Evolutionary conservation across 2,888 invertebrate species (phyloP).

Genomic region (Brachycybe producta): DNA sequence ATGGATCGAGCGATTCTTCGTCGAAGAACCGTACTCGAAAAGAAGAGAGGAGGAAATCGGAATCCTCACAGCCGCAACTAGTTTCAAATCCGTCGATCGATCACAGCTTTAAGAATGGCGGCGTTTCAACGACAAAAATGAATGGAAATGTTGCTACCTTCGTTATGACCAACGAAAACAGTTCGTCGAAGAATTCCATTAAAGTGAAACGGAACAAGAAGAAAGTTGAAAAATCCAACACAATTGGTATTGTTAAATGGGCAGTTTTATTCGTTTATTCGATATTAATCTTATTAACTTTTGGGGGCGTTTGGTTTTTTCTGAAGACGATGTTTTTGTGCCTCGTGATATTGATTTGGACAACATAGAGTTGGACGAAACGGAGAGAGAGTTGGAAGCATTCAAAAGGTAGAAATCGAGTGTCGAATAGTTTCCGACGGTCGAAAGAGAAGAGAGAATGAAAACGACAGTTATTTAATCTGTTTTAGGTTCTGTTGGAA

Average conservation of each 20-base stretch:
- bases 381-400: constrained; percentile 67
- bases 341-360: constrained; percentile 66
- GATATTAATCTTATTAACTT: no score
- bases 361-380: constrained; percentile 61
- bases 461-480: background rate
- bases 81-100: no score
- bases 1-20: no score
- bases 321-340: constrained; percentile 58
- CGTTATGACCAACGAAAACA: background rate
- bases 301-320: no score
- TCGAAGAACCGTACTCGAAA: background rate
- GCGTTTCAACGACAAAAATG: background rate
- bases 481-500: constrained; percentile 53
- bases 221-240: no score
- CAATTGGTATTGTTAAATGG: no score
- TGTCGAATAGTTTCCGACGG: background rate
- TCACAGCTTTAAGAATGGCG: background rate
- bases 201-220: constrained; percentile 2
- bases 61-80: no score
- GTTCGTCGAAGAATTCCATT: background rate
- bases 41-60: background rate
- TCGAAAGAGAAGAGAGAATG: background rate
- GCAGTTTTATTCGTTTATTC: no score
- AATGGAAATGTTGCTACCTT: background rate
- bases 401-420: constrained; percentile 62